A percentile compares a stretch with the other conserved stretches of the same genome.
phyloP scores from a whole-genome alignment of 2,113 vertebrate species.

The Callopanchax toddi region DNA sequence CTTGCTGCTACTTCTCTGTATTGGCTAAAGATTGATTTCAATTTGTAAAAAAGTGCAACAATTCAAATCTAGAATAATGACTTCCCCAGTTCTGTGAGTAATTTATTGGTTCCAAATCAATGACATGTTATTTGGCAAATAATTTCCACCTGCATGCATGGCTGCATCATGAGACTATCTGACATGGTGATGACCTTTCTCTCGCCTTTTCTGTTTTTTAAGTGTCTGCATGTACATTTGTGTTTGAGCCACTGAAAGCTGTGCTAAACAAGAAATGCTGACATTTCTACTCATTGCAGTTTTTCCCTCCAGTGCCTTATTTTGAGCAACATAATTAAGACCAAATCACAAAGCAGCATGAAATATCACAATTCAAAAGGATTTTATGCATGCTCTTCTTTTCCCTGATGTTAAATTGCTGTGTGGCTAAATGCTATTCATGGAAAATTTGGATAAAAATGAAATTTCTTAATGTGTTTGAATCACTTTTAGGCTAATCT shows the following conservation, averaged over 20 bases:
- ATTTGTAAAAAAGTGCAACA: neutral
- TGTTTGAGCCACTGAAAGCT: conserved; percentile 1
- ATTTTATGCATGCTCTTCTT: no score
- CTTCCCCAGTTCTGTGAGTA: neutral
- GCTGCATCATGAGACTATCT: conserved; percentile 12
- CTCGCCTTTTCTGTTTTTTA: conserved; percentile 4
- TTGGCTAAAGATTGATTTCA: no score
- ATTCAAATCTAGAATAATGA: neutral
- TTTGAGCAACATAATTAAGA: conserved; percentile 17
- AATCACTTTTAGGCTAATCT: no score
- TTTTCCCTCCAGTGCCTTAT: conserved; percentile 6
- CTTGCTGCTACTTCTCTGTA: no score
- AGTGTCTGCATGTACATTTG: conserved; percentile 1
- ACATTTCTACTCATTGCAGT: conserved; percentile 21
- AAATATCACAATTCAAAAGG: neutral
- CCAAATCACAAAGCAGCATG: neutral
- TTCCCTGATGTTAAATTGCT: neutral
- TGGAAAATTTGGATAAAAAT: no score
- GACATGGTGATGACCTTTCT: conserved; percentile 20
- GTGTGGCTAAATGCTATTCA: neutral
- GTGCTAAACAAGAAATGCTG: neutral
- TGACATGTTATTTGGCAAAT: neutral
- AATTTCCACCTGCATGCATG: conserved; percentile 13
- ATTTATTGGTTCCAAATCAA: conserved; percentile 1
- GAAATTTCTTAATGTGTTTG: no score